Base-by-base conservation (phyloP, 2,113 vertebrate species). In the Collichthys lucidus region DNA sequence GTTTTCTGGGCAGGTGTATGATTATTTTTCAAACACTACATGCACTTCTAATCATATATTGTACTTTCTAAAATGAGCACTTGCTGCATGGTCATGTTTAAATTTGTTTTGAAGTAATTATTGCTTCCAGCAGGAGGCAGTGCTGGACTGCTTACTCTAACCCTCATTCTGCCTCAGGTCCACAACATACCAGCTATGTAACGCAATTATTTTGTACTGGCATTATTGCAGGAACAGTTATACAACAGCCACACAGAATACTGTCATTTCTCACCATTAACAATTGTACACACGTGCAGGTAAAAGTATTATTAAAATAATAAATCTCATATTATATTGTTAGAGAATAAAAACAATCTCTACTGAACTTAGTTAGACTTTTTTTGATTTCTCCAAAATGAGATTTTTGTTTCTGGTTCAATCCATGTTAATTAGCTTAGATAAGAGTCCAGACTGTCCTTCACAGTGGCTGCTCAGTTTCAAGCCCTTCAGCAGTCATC, bases 51-150 rank as follows among this genome's bases (percentile, higher is more conserved):
- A 56, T 31, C 35, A 11, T 15, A 44, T 70, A 0, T 22, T 40
- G 19, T 7, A 8, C 8, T 1, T 40, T 15, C 9, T 65, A 3
- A 74, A 60, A 14, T 72, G 3, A 9, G 5, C 17, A 47, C 15
- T 17, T 1, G 29, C 42, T 42, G 2, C 22, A 50, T 72, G 4
- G 35, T n/a, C 0, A 66, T 73, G 16, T 40, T 3, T 22, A 52
- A 44, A 44, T 44, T 12, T 1, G 0, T 52, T 20, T 52, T 19
- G 4, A 65, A 35, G 22, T 68, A 68, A 20, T 5, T n/a, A 7
- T 57, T 74, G 10, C 11, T 59, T 10, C 74, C 90, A 85, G 35
- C 52, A 90, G 91, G 75, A 66, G 88, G 76, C 89, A 86, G 74
- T 84, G 61, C 75, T 81, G 49, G 14, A 53, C 35, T 46, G 22